Percentiles rank a stretch among this genome's conserved stretches.
phyloP scores from a whole-genome alignment of 2,113 vertebrate species.

The Sander lucioperca region DNA sequence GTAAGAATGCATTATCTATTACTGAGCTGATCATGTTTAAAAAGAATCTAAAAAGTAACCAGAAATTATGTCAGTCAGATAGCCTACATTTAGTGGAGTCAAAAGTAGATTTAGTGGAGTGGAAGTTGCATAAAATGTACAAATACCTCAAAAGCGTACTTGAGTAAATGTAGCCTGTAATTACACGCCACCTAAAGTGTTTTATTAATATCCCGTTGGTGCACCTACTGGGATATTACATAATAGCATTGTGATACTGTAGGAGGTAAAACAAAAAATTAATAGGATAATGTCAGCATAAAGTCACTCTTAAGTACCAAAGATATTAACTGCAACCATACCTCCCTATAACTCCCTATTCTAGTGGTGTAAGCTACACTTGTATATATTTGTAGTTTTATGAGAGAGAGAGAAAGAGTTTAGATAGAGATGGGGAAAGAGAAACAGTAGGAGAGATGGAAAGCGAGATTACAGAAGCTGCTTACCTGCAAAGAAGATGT shows the following conservation, averaged over 20 bases:
- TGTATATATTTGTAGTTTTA: neutral
- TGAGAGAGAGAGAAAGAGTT: neutral
- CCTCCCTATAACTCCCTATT: neutral
- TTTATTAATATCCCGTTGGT: slow-evolving; percentile 3
- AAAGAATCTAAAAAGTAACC: neutral
- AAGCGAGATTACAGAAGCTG: neutral
- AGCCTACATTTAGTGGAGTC: neutral
- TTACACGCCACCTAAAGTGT: neutral
- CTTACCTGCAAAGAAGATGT: slow-evolving; percentile 64
- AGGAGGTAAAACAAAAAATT: slow-evolving; percentile 19
- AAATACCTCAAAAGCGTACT: neutral
- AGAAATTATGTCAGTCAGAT: neutral
- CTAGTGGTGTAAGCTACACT: neutral
- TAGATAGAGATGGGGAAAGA: neutral
- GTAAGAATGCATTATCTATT: neutral
- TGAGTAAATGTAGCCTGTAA: neutral
- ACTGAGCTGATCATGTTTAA: neutral
- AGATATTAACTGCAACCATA: neutral
- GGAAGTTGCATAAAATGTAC: neutral
- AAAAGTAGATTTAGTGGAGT: neutral
- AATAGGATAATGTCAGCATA: neutral
- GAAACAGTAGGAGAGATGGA: neutral
- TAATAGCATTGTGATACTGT: slow-evolving; percentile 22
- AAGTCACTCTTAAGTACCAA: neutral
- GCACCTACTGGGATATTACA: slow-evolving; percentile 36